Conservation (phyloP, 2,888 invertebrate species). For the Leucozona laternaria region DNA sequence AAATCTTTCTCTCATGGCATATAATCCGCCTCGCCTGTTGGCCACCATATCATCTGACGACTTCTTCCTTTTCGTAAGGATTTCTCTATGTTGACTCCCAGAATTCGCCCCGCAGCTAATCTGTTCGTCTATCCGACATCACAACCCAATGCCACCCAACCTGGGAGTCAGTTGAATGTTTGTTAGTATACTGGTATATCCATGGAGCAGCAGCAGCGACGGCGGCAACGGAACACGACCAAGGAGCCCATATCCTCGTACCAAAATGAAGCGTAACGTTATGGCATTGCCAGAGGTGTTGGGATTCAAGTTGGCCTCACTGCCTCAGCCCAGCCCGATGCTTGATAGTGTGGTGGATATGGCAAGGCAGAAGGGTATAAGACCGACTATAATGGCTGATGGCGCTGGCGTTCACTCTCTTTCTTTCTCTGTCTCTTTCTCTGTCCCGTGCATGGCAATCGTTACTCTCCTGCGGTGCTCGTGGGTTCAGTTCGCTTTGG, state of each 20-base stretch:
- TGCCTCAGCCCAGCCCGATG: constrained; percentile 33
- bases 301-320: constrained; percentile 68
- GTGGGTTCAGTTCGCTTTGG: constrained; percentile 65
- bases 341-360: constrained; percentile 25
- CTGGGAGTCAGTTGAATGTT: constrained; percentile 34
- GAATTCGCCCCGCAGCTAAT: constrained; percentile 68
- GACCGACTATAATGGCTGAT: constrained; percentile 57
- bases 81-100: constrained; percentile 59
- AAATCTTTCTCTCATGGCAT: constrained; percentile 63
- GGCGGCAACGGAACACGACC: constrained; percentile 46
- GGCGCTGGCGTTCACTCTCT: constrained; percentile 66
- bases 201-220: constrained; percentile 7
- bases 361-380: constrained; percentile 47
- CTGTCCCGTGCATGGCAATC: constrained; percentile 53
- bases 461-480: constrained; percentile 59
- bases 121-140: constrained; percentile 72
- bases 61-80: constrained; percentile 57
- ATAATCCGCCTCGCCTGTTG: constrained; percentile 54
- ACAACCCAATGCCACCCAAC: constrained; percentile 56
- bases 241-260: constrained; percentile 54
- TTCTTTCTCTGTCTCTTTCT: constrained; percentile 15
- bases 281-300: constrained; percentile 72
- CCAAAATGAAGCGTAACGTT: constrained; percentile 60
- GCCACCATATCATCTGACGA: constrained; percentile 61
- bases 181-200: background rate